Percentiles rank a stretch among this genome's conserved stretches.
Evolutionary conservation across 2,797 vertebrate species (phyloP).

Genomic region (Hylomyscus alleni): DNA sequence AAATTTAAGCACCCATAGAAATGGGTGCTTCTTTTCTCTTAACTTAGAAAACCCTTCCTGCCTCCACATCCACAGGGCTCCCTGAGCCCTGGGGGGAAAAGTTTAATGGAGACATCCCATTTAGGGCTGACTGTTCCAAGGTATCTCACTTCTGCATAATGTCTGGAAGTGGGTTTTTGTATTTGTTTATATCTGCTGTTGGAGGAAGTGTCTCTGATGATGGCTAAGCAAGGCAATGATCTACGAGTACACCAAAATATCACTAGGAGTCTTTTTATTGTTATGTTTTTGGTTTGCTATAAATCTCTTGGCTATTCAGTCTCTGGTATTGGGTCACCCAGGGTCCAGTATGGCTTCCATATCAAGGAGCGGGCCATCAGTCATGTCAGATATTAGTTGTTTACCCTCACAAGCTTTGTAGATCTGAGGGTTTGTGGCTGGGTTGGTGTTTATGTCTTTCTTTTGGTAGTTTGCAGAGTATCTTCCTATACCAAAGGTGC

Average conservation of each 20-base stretch:
- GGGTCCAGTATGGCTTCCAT: neutral
- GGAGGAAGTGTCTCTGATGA: neutral
- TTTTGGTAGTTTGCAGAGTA: neutral
- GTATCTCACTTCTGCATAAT: neutral
- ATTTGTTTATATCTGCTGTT: neutral
- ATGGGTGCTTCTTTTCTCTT: neutral
- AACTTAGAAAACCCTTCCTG: constrained; percentile 32
- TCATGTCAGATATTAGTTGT: neutral
- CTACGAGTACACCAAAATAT: neutral
- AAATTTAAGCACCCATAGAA: too few species aligned
- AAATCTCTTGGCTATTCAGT: neutral
- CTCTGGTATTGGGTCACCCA: neutral
- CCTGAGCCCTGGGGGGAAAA: too few species aligned
- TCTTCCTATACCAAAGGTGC: neutral
- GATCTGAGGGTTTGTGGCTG: neutral
- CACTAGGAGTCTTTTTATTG: neutral
- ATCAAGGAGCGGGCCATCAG: neutral
- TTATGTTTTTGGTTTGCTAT: neutral
- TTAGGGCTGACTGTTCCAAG: neutral
- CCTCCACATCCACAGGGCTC: too few species aligned
- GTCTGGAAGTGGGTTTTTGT: neutral
- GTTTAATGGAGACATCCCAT: too few species aligned
- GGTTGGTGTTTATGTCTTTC: neutral
- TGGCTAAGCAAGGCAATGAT: neutral
- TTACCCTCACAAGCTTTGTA: neutral